Percentiles rank a stretch among this genome's conserved stretches.
Conservation (phyloP, 2,888 invertebrate species). For the Hirtodrosophila alboralis region DNA sequence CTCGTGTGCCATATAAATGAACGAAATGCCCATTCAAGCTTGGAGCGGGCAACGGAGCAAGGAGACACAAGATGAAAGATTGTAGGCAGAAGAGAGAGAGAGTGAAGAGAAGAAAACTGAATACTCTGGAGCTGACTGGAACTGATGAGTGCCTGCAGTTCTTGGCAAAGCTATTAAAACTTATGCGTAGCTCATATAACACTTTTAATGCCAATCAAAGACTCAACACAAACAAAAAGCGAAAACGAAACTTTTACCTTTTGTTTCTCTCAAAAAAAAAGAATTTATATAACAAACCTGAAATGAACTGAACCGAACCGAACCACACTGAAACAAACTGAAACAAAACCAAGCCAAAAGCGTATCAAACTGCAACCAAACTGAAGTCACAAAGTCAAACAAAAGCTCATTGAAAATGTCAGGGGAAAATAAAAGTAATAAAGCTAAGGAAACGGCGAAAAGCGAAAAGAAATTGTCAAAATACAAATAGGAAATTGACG, state of each 20-base stretch:
- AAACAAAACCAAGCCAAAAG: slow-evolving; percentile 1
- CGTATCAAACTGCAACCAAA: no score
- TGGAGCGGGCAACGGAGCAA: neutral
- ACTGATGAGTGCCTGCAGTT: slow-evolving; percentile 39
- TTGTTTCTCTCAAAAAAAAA: slow-evolving; percentile 60
- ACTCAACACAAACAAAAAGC: slow-evolving; percentile 42
- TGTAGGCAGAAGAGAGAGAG: no score
- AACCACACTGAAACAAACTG: slow-evolving; percentile 5
- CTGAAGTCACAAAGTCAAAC: slow-evolving; percentile 63
- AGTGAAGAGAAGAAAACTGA: neutral
- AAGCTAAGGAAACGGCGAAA: slow-evolving; percentile 59
- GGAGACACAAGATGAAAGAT: neutral
- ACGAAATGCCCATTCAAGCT: slow-evolving; percentile 39
- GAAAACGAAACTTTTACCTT: slow-evolving; percentile 57
- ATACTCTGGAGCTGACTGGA: slow-evolving; percentile 5
- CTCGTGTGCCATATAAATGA: slow-evolving; percentile 47
- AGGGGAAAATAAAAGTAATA: slow-evolving; percentile 53
- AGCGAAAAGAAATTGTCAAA: slow-evolving; percentile 68
- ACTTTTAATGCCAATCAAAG: slow-evolving; percentile 71
- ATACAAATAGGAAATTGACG: slow-evolving; percentile 69
- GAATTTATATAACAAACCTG: slow-evolving; percentile 12
- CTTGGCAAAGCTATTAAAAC: slow-evolving; percentile 63
- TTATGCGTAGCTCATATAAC: slow-evolving; percentile 64
- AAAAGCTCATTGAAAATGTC: slow-evolving; percentile 60
- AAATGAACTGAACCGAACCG: slow-evolving; percentile 16